Evolutionary conservation across 2,113 vertebrate species (phyloP).

Genomic region (Chelonoidis abingdonii): DNA sequence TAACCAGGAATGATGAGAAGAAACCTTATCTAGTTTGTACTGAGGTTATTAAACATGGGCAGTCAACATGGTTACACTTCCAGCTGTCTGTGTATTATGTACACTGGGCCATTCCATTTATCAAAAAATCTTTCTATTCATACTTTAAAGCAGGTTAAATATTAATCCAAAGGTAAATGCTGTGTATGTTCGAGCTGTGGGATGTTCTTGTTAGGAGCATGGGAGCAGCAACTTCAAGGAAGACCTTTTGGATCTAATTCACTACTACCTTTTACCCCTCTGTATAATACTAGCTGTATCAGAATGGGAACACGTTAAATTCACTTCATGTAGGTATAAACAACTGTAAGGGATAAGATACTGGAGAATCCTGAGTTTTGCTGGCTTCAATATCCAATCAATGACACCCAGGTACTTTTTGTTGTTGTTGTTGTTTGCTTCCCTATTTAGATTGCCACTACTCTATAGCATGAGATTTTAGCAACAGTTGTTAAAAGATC

Average conservation of each 20-base stretch:
- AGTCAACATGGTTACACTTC: conserved; percentile 45
- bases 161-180: conserved; percentile 67
- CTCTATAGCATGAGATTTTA: neutral
- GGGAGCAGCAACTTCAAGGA: conserved; percentile 22
- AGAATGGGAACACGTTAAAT: neutral
- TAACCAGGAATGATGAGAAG: conserved; percentile 39
- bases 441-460: neutral
- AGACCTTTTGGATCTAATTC: neutral
- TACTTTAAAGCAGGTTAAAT: conserved; percentile 55
- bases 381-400: neutral
- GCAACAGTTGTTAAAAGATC: neutral
- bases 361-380: fast-evolving
- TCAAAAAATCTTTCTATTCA: conserved; percentile 62
- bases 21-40: conserved; percentile 28
- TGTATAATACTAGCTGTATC: neutral
- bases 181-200: conserved; percentile 53
- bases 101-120: conserved; percentile 54
- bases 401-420: neutral
- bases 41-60: conserved; percentile 55
- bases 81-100: conserved; percentile 34
- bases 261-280: neutral
- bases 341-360: neutral
- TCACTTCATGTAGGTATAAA: neutral
- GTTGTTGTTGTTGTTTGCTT: neutral
- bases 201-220: neutral